Evolutionary conservation across 2,113 vertebrate genomes (phyloP).

Genomic region (Scomber colias): DNA sequence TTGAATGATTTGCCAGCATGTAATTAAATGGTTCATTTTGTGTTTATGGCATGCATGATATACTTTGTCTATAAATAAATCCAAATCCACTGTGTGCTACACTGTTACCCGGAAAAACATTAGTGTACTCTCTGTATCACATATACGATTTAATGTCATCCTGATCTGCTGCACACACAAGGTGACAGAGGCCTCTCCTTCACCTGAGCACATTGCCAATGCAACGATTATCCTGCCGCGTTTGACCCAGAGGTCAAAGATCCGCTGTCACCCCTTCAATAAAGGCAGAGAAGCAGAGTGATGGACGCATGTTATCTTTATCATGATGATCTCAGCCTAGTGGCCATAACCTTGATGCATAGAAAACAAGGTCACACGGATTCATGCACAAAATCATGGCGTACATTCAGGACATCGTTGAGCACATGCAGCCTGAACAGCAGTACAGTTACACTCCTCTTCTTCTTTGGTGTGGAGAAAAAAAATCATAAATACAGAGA

Average conservation of each 20-base stretch:
- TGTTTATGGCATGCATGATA: background rate
- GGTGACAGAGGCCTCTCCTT: slow-evolving; percentile 61
- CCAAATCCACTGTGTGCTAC: background rate
- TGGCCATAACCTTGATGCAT: slow-evolving; percentile 54
- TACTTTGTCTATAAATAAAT: background rate
- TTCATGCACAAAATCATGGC: background rate
- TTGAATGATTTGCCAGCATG: too few species aligned
- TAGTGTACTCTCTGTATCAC: background rate
- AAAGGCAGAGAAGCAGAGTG: slow-evolving; percentile 33
- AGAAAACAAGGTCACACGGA: slow-evolving; percentile 54
- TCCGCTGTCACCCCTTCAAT: slow-evolving; percentile 58
- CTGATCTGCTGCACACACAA: slow-evolving; percentile 38
- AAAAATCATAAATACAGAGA: background rate
- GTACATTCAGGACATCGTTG: background rate
- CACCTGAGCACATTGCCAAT: slow-evolving; percentile 57
- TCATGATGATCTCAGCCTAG: slow-evolving; percentile 51
- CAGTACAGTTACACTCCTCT: background rate
- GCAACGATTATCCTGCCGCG: slow-evolving; percentile 46
- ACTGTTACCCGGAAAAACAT: background rate
- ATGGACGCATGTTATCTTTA: slow-evolving; percentile 62
- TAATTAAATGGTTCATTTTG: background rate
- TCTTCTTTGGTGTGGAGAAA: background rate
- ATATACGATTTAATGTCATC: slow-evolving; percentile 7
- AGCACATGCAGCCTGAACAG: background rate
- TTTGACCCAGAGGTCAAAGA: slow-evolving; percentile 55